Evolutionary conservation across 1,140 invertebrate genomes (phyloP).

Genomic region (Oncopodura yosiiana): DNA sequence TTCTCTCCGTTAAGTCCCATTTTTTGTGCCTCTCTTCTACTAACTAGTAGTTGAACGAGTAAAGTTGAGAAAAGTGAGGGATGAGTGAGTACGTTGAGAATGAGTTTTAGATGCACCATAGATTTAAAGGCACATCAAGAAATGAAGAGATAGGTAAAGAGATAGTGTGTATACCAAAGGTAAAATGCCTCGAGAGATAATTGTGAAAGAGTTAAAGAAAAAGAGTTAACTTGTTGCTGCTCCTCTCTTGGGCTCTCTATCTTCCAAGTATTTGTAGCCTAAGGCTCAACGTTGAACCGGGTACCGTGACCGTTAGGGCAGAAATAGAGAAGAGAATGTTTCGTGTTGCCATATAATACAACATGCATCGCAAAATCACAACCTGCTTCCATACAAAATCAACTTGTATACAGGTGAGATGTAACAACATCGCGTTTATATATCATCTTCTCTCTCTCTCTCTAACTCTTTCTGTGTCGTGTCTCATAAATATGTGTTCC

Average conservation of each 20-base stretch:
- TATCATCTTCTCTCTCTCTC: neutral
- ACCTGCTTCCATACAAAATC: slow-evolving; percentile 11
- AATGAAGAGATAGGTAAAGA: neutral
- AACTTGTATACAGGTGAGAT: slow-evolving; percentile 20
- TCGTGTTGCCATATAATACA: slow-evolving; percentile 16
- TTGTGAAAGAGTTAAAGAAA: slow-evolving; percentile 17
- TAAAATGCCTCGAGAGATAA: slow-evolving; percentile 6
- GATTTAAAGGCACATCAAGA: neutral
- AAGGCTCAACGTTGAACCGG: slow-evolving; percentile 32
- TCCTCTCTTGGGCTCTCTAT: neutral
- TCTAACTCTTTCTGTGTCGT: slow-evolving; percentile 1
- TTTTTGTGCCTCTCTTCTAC: neutral
- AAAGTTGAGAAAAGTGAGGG: neutral
- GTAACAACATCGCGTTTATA: slow-evolving; percentile 15
- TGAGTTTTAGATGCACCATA: neutral
- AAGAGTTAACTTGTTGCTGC: too few relatives aligned
- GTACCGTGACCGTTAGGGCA: slow-evolving; percentile 35
- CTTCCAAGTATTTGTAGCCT: slow-evolving; percentile 23
- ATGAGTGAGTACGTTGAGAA: neutral
- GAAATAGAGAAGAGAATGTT: slow-evolving; percentile 11
- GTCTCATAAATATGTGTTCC: too few relatives aligned
- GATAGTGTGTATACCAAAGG: slow-evolving; percentile 2
- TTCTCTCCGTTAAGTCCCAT: slow-evolving; percentile 21
- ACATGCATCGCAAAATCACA: slow-evolving; percentile 23
- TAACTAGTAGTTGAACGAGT: neutral